Base-by-base conservation (phyloP, 1,140 invertebrate species). In the Drosophila ironensis region DNA sequence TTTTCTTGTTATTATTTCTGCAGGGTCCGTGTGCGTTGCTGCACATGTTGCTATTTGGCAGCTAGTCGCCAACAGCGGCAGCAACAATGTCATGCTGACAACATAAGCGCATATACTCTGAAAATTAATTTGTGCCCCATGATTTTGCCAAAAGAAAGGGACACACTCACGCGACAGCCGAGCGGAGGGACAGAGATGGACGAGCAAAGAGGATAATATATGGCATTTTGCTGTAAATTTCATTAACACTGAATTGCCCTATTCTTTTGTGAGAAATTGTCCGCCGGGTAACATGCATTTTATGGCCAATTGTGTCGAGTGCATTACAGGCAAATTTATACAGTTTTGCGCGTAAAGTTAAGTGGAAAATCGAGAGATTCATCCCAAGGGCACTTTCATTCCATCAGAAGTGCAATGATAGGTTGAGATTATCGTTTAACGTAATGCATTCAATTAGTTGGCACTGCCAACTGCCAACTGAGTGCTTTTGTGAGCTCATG, bases 1-100 rank as follows among this genome's bases (percentile, higher is more conserved):
- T 33, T 33, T 33, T 4, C 14, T 11, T 12, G 1, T 33, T 3
- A 42, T 54, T 45, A 17, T 37, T 30, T 72, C 46, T 38, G 27
- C n/a, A n/a, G n/a, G n/a, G 28, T 53, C 19, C 24, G 33, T 68
- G 22, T 27, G 44, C n/a, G 14, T 38, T 11, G 5, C 24, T 60
- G 69, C 78, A 82, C 78, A 82, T 82, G 77, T 84, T 82, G 77
- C 77, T 72, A 56, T 72, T 70, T 66, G 67, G 53, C 50, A 70
- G 48, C 41, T 30, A 71, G 67, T 59, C 46, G 42, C 37, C 69
- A 72, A 20, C 30, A 71, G 25, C 46, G 22, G 27, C 48, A 42
- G 40, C 59, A 59, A 74, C 60, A 71, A 71, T 86, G 74, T 78
- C 80, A 41, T 38, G 81, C 74, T 87, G 80, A 80, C 80, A 84